Conservation (phyloP, 2,888 invertebrate species). For the Dascillus cervinus region DNA sequence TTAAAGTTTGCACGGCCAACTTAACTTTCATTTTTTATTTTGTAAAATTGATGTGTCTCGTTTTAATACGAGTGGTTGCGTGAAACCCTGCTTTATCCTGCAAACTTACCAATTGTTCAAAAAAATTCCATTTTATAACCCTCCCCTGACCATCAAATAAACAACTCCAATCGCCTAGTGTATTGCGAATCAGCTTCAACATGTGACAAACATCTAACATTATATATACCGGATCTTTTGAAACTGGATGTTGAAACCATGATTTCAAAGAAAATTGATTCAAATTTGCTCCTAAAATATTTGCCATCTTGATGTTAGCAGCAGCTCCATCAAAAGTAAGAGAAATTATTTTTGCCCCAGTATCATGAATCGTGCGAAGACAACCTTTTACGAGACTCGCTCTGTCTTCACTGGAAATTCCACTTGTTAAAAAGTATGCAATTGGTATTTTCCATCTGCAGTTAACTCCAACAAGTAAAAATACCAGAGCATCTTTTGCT, state of each 20-base stretch:
- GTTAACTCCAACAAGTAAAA: no score
- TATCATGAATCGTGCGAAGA: constrained; percentile 6
- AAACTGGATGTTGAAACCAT: constrained; percentile 10
- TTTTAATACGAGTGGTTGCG: constrained; percentile 14
- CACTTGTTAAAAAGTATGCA: constrained; percentile 1
- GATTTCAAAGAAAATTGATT: constrained; percentile 6
- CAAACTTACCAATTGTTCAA: constrained; percentile 9
- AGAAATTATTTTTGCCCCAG: constrained; percentile 4
- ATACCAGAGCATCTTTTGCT: no score
- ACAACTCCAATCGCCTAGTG: constrained; percentile 6
- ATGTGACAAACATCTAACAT: constrained; percentile 16
- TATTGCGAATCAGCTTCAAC: constrained; percentile 16
- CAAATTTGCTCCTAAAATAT: constrained; percentile 7
- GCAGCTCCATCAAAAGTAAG: constrained; percentile 13
- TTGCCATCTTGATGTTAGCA: constrained; percentile 8
- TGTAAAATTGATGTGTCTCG: constrained; percentile 7
- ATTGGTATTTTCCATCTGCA: no score
- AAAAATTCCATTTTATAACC: constrained; percentile 10
- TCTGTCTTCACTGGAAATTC: no score
- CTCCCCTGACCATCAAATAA: constrained; percentile 7
- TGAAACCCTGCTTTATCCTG: constrained; percentile 9
- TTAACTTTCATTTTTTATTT: no score
- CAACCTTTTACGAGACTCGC: not conserved
- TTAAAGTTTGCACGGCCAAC: no score
- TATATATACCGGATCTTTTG: constrained; percentile 11